Conservation (phyloP, 2,888 invertebrate species). For the Athalia circularis region DNA sequence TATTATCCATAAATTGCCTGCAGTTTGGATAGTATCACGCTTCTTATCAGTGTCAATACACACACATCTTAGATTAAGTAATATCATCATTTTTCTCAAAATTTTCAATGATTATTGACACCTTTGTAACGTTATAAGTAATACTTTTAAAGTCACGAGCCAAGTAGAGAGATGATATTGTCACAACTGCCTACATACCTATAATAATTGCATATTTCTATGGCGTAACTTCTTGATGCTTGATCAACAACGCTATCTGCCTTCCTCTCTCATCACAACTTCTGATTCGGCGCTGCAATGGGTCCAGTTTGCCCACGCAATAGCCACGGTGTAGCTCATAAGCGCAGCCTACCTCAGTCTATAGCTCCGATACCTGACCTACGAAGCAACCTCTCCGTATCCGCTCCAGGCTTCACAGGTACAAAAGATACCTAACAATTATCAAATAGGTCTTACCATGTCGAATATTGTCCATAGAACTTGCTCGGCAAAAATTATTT, state of each 20-base stretch:
- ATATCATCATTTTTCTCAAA: neutral
- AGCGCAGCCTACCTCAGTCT: conserved; percentile 89
- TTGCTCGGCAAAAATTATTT: neutral
- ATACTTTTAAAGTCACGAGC: neutral
- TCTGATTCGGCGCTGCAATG: conserved; percentile 67
- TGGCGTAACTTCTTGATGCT: conserved; percentile 71
- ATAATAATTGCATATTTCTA: conserved; percentile 70
- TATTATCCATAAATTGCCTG: conserved; percentile 54
- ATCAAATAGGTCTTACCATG: conserved; percentile 61
- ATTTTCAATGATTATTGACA: no score
- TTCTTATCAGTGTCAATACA: conserved; percentile 72
- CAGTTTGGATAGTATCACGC: conserved; percentile 68
- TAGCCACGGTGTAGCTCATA: conserved; percentile 91
- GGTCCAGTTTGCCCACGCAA: conserved; percentile 82
- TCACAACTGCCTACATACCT: neutral
- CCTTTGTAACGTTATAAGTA: neutral
- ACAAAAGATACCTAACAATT: conserved; percentile 74
- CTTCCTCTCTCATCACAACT: conserved; percentile 70
- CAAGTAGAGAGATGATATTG: conserved; percentile 26
- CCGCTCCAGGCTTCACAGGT: conserved; percentile 76
- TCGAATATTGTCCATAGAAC: neutral
- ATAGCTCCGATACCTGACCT: conserved; percentile 92
- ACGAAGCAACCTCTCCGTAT: conserved; percentile 80
- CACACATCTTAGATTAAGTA: conserved; percentile 60
- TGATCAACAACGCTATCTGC: conserved; percentile 71